These are phyloP conservation scores for Bombyx mandarina DNA, from an alignment of 1,140 invertebrate species.

Conservation along the genomic window DNA sequence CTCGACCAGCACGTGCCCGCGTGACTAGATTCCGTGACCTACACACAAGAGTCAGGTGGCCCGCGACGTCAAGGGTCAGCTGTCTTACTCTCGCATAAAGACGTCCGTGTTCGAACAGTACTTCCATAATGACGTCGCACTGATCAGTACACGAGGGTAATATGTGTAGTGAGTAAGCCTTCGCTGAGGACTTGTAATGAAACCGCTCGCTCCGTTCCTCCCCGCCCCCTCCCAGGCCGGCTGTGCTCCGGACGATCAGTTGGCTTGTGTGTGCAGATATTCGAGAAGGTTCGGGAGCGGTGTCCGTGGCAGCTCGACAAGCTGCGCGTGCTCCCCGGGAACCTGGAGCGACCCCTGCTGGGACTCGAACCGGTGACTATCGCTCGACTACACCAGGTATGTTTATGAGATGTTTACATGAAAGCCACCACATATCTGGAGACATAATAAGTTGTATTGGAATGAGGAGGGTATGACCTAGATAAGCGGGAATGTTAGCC, in stretches of 20 bases:
- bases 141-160: background rate
- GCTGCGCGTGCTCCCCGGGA: slow-evolving; percentile 73
- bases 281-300: slow-evolving; percentile 72
- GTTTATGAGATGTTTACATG: background rate
- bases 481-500: too few species aligned
- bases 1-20: too few species aligned
- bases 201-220: background rate
- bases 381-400: slow-evolving; percentile 28
- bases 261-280: slow-evolving; percentile 61
- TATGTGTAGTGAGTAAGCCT: background rate
- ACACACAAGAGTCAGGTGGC: too few species aligned
- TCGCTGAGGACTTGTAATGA: background rate
- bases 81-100: too few species aligned
- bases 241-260: too few species aligned
- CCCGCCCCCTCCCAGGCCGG: too few species aligned
- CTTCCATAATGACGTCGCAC: background rate
- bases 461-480: too few species aligned
- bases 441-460: too few species aligned
- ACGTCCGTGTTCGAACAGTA: background rate
- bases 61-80: too few species aligned
- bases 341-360: slow-evolving; percentile 74
- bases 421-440: too few species aligned
- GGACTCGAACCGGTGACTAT: slow-evolving; percentile 71
- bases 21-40: too few species aligned
- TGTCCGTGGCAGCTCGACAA: slow-evolving; percentile 75